Evolutionary conservation across 2,888 invertebrate species (phyloP).

Genomic region (Mamestra brassicae): DNA sequence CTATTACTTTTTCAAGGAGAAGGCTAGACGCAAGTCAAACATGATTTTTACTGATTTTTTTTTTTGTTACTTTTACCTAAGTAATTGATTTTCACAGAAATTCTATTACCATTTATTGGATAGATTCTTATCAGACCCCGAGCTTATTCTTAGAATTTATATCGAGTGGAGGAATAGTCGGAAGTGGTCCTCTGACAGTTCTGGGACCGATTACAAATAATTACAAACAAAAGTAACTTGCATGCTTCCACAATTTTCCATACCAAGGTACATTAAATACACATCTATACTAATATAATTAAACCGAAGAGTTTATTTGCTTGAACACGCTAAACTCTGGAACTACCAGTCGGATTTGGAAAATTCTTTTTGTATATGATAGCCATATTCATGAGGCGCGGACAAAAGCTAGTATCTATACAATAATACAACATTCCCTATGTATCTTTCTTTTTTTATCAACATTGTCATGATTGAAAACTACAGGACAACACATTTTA

Average conservation of each 20-base stretch:
- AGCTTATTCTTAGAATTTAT: slow-evolving; percentile 2
- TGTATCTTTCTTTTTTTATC: not conserved
- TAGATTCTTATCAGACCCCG: not conserved
- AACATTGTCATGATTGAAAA: not conserved
- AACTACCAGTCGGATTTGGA: too few species aligned
- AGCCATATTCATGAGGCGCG: too few species aligned
- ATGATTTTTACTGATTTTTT: not conserved
- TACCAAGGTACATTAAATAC: too few species aligned
- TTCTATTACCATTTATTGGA: not conserved
- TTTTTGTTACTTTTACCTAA: too few species aligned
- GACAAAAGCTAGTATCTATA: too few species aligned
- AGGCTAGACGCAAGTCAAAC: not conserved
- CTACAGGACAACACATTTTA: slow-evolving; percentile 13
- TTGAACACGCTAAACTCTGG: too few species aligned
- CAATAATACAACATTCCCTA: too few species aligned
- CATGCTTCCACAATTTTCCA: not conserved
- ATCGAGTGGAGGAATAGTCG: not conserved
- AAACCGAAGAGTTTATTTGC: too few species aligned
- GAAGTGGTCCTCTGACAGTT: too few species aligned
- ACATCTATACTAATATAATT: too few species aligned
- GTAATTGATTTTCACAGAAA: too few species aligned
- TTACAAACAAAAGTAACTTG: not conserved
- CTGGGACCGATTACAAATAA: slow-evolving; percentile 1
- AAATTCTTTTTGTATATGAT: too few species aligned
- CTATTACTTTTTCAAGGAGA: not conserved